Evolutionary conservation across 1,140 invertebrate genomes (phyloP).

Genomic region (Coelopa frigida): DNA sequence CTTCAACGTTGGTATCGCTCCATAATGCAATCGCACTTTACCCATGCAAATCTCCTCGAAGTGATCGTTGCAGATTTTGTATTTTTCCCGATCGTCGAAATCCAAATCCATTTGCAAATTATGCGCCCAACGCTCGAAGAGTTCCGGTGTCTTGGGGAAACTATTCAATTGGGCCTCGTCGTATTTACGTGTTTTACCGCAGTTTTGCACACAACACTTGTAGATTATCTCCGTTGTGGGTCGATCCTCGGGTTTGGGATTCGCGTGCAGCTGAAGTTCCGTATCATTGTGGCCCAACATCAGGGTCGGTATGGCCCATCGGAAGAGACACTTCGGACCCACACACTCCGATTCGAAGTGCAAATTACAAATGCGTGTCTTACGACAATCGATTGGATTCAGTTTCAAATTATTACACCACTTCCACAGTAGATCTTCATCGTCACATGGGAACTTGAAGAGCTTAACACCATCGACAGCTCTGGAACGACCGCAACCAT

Average conservation of each 20-base stretch:
- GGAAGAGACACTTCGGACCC: conserved; percentile 31
- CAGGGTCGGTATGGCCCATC: conserved; percentile 34
- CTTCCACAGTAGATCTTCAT: conserved; percentile 38
- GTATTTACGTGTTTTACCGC: conserved; percentile 37
- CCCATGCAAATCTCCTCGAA: conserved; percentile 39
- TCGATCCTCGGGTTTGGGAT: conserved; percentile 31
- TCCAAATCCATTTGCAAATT: conserved; percentile 30
- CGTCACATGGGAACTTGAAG: conserved; percentile 35
- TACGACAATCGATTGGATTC: conserved; percentile 33
- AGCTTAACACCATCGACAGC: conserved; percentile 33
- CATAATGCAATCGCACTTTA: conserved; percentile 31
- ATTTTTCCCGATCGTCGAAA: conserved; percentile 35
- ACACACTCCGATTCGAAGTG: conserved; percentile 36
- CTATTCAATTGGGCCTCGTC: conserved; percentile 41
- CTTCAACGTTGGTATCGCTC: conserved; percentile 32
- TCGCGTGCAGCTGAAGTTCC: conserved; percentile 27
- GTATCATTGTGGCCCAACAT: conserved; percentile 30
- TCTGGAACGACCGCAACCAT: conserved; percentile 27
- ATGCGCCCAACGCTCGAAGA: conserved; percentile 32
- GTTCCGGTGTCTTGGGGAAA: conserved; percentile 30
- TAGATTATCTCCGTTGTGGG: conserved; percentile 29
- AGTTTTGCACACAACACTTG: conserved; percentile 36
- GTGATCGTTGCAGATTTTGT: conserved; percentile 39
- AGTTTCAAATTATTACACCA: conserved; percentile 42
- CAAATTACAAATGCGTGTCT: conserved; percentile 35